Evolutionary conservation across 2,113 vertebrate genomes (phyloP).

Genomic region (Oncorhynchus clarkii): DNA sequence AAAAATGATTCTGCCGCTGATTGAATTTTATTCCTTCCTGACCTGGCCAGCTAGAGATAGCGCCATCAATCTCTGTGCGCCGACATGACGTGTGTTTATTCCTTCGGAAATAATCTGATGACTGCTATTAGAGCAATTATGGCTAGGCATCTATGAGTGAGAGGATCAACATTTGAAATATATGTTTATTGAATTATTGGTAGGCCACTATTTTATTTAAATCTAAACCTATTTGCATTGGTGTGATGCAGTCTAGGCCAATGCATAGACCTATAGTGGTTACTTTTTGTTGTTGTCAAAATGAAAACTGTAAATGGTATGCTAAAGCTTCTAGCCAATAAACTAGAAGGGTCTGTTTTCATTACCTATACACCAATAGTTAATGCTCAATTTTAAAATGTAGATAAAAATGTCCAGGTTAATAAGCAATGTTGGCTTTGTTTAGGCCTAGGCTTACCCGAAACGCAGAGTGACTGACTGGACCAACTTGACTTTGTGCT

Average conservation of each 20-base stretch:
- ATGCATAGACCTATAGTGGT: no score
- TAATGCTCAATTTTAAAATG: background rate
- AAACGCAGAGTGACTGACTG: conserved; percentile 8
- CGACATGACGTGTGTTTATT: conserved; percentile 79
- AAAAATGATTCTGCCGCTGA: conserved; percentile 71
- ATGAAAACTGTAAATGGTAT: no score
- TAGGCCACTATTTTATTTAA: background rate
- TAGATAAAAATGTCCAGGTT: background rate
- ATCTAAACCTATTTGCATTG: background rate
- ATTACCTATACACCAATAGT: background rate
- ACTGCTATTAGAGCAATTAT: conserved; percentile 55
- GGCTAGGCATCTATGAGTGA: background rate
- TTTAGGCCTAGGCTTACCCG: background rate
- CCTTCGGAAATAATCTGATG: conserved; percentile 68
- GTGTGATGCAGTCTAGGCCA: background rate
- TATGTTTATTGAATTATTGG: background rate
- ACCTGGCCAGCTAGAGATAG: conserved; percentile 67
- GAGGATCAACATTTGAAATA: background rate
- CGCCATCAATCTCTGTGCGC: conserved; percentile 74
- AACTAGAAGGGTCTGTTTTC: no score
- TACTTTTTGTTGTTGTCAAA: no score
- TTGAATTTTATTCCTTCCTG: conserved; percentile 75
- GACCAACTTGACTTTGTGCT: background rate
- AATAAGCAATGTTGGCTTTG: background rate
- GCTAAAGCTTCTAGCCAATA: no score